Evolutionary conservation across 2,113 vertebrate species (phyloP).

Genomic region (Burhinus oedicnemus): DNA sequence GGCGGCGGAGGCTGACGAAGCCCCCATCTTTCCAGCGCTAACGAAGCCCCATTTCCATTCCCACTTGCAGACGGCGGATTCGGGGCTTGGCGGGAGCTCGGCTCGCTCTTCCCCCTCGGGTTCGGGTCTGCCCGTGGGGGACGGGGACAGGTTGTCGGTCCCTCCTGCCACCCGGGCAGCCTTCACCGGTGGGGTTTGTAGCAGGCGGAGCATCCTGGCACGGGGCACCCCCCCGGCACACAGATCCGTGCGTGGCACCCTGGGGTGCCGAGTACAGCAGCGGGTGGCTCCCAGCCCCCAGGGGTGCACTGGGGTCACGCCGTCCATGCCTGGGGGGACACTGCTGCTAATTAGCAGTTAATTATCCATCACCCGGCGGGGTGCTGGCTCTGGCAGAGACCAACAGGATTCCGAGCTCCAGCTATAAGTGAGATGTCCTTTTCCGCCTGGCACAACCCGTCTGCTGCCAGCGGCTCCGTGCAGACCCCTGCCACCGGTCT

Average conservation of each 20-base stretch:
- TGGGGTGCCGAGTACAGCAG: neutral
- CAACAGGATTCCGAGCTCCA: neutral
- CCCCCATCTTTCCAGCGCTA: fast-evolving
- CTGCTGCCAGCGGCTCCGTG: neutral
- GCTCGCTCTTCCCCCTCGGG: neutral
- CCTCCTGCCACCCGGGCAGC: neutral
- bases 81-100: neutral
- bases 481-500: neutral
- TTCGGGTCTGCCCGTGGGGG: fast-evolving
- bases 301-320: neutral
- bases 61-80: fast-evolving
- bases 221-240: neutral
- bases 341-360: neutral
- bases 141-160: neutral
- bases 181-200: neutral
- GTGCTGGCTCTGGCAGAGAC: neutral
- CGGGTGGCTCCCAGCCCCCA: neutral
- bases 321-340: fast-evolving
- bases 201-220: too few species aligned
- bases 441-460: neutral
- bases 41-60: neutral
- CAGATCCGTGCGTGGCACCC: too few species aligned
- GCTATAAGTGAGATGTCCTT: neutral
- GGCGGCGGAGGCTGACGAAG: fast-evolving
- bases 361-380: fast-evolving